phyloP scores from a whole-genome alignment of 1,140 invertebrate genomes.

The Sinella curviseta region DNA sequence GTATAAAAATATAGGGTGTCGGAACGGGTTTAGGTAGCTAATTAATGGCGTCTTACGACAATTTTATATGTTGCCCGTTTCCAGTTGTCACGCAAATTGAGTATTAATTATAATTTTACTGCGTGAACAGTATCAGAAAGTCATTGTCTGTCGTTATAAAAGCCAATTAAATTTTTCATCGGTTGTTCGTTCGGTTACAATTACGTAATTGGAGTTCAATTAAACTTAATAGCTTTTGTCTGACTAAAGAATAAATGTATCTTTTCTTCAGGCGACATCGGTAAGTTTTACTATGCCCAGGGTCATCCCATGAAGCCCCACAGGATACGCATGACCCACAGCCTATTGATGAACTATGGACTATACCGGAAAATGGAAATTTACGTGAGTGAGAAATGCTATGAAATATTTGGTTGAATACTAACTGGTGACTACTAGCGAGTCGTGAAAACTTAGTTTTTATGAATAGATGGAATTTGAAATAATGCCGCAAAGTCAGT shows the following conservation, averaged over 20 bases:
- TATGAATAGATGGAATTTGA: neutral
- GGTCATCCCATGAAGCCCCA: conserved; percentile 99
- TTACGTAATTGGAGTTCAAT: neutral
- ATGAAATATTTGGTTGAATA: neutral
- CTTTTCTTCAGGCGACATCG: conserved; percentile 81
- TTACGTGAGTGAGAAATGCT: conserved; percentile 75
- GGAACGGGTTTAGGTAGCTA: too few relatives aligned
- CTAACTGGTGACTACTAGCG: too few relatives aligned
- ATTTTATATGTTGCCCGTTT: too few relatives aligned
- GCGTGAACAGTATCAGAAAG: conserved; percentile 52
- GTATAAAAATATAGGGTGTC: too few relatives aligned
- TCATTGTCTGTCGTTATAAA: neutral
- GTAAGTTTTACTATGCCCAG: conserved; percentile 99
- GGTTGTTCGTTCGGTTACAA: neutral
- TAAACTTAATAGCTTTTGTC: too few relatives aligned
- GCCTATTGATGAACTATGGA: conserved; percentile 97
- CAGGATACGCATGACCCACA: conserved; percentile 99
- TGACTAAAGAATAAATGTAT: conserved; percentile 48
- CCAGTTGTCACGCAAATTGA: conserved; percentile 54
- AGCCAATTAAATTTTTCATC: neutral
- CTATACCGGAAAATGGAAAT: conserved; percentile 99
- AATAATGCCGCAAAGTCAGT: neutral
- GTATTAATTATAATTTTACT: neutral
- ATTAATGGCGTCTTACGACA: too few relatives aligned
- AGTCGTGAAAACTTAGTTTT: neutral